Conservation (phyloP, 2,797 vertebrate species). For the Enteromius paludinosus region DNA sequence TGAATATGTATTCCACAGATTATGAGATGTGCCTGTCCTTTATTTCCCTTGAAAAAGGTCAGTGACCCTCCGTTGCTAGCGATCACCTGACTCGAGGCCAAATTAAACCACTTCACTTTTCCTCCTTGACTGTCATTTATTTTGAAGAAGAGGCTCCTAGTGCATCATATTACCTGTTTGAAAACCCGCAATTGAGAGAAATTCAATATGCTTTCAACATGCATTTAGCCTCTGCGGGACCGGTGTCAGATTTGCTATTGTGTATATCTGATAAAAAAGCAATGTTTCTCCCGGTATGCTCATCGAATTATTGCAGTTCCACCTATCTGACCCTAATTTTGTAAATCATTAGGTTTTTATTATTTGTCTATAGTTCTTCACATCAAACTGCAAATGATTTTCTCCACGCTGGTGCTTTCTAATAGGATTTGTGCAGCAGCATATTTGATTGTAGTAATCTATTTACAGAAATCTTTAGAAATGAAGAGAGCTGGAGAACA, state of each 20-base stretch:
- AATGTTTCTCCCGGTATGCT: constrained; percentile 37
- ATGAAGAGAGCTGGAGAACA: constrained; percentile 35
- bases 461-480: constrained; percentile 54
- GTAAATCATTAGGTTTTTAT: constrained; percentile 50
- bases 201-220: constrained; percentile 61
- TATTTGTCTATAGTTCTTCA: constrained; percentile 46
- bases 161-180: constrained; percentile 58
- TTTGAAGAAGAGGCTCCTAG: constrained; percentile 59
- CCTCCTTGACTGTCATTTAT: constrained; percentile 56
- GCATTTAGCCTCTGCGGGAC: constrained; percentile 51
- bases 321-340: constrained; percentile 46
- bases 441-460: constrained; percentile 52
- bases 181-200: constrained; percentile 57
- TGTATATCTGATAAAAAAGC: constrained; percentile 49
- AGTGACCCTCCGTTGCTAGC: constrained; percentile 30
- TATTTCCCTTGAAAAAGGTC: constrained; percentile 56
- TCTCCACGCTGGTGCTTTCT: constrained; percentile 45
- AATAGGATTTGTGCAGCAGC: constrained; percentile 51
- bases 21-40: constrained; percentile 57
- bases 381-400: constrained; percentile 45
- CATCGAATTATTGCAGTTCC: constrained; percentile 50
- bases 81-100: constrained; percentile 49
- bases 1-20: constrained; percentile 62
- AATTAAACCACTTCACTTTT: constrained; percentile 63
- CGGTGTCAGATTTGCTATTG: constrained; percentile 48